Percentiles rank a stretch among this genome's conserved stretches.
phyloP scores from a whole-genome alignment of 2,888 invertebrate species.

The Doris montereyensis region DNA sequence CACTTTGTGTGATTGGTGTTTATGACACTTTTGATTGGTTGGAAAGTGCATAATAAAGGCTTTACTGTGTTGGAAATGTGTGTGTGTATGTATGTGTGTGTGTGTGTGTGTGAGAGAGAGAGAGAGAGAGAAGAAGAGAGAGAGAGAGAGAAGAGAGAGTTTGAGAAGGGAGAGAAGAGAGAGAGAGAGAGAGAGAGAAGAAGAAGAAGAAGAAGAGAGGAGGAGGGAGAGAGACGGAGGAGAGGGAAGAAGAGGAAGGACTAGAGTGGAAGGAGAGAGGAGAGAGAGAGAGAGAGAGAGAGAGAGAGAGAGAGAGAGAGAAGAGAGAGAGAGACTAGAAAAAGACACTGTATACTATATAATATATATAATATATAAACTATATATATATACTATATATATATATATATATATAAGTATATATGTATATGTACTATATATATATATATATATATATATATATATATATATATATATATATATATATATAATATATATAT shows the following conservation, averaged over 20 bases:
- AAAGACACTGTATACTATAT: too few relatives aligned
- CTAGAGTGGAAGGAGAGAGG: neutral
- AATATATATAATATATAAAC: too few relatives aligned
- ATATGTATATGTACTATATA: neutral
- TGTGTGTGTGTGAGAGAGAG: neutral
- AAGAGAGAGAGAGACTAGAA: too few relatives aligned
- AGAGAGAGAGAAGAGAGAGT: neutral
- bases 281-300: neutral
- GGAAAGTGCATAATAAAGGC: too few relatives aligned
- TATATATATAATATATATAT: neutral
- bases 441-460: slow-evolving; percentile 5
- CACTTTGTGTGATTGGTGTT: too few relatives aligned
- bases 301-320: too few relatives aligned
- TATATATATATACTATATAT: too few relatives aligned
- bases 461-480: neutral
- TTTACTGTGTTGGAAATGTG: neutral
- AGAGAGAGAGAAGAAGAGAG: neutral
- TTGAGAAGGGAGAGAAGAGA: slow-evolving; percentile 1
- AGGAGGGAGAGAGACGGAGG: neutral
- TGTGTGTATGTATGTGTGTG: neutral
- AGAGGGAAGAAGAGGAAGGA: neutral
- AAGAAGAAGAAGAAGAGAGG: neutral
- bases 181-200: neutral
- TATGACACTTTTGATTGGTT: too few relatives aligned
- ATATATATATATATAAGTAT: neutral